Evolutionary conservation across 2,113 vertebrate species (phyloP), one percentile per base, ranked within the genome.

Genomic region (Anolis sagrei): DNA sequence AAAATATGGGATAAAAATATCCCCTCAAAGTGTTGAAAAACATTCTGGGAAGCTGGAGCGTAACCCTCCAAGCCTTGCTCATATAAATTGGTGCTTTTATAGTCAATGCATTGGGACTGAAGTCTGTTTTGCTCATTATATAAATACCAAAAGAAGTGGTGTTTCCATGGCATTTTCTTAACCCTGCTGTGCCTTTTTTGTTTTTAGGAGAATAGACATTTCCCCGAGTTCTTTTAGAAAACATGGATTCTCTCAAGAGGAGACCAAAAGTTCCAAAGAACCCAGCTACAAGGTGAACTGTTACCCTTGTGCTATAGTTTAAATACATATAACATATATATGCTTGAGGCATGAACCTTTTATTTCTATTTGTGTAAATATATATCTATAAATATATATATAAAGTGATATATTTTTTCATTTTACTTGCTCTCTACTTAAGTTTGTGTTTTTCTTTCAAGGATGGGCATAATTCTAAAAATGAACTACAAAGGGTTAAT

Each of bases 171-270:
- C 2, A 6, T 44, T 39, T n/a, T 51, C 58, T 4, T 44, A 29
- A 14, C 85, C 32, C 2, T 75, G 73, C 4, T 81, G 21, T 86
- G 0, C 21, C 75, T 51, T 7, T 87, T 23, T 73, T 68, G 0
- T 86, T 82, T 91, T 5, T 89, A 99, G 99, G 97, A 97, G 98
- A 97, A 99, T 99, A 96, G 99, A 99, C 97, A 98, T 99, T 97
- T 99, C 98, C 96, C 98, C 98, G 93, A 99, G 99, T 98, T 98
- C 98, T 96, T 99, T 99, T 98, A 99, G 97, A 97, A 99, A 98
- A 96, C 98, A 98, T 97, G 97, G 98, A 95, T 98, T 98, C 94
- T 95, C 98, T 95, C 98, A 98, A 95, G 99, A 99, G 92, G 98
- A 98, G 93, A 95, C 97, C 94, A 99, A 99, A 98, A 97, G 95